phyloP scores from a whole-genome alignment of 2,888 invertebrate species.

The Tetragonisca angustula region DNA sequence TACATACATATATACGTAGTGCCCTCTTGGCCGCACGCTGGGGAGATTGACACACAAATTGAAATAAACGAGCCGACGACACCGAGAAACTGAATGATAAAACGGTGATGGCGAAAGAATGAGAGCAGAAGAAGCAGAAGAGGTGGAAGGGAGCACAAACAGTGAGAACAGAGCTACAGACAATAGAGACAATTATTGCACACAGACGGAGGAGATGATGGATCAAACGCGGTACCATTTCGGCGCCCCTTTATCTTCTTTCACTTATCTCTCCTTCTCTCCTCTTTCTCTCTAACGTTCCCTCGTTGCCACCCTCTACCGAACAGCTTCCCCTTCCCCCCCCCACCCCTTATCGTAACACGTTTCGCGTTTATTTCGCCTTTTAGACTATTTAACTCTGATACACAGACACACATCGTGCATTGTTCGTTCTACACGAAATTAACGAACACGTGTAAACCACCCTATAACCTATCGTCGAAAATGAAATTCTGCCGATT shows the following conservation, averaged over 20 bases:
- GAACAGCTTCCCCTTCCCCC: background rate
- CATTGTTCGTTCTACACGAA: constrained; percentile 23
- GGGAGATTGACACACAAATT: constrained; percentile 48
- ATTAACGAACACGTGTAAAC: constrained; percentile 11
- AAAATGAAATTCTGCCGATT: constrained; percentile 39
- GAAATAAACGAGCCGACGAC: constrained; percentile 54
- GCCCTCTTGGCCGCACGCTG: constrained; percentile 13
- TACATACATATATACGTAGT: background rate
- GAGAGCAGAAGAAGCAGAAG: constrained; percentile 40
- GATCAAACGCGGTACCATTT: constrained; percentile 71
- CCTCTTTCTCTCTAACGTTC: background rate
- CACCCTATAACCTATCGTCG: background rate
- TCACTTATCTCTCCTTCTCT: constrained; percentile 50
- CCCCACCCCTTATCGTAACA: constrained; percentile 34
- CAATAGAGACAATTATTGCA: constrained; percentile 74
- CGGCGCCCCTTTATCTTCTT: constrained; percentile 56
- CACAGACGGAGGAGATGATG: constrained; percentile 69
- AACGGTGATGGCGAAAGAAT: constrained; percentile 42
- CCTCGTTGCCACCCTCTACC: background rate
- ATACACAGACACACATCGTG: constrained; percentile 21
- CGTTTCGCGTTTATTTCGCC: constrained; percentile 29
- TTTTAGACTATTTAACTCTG: constrained; percentile 42
- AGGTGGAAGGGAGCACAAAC: constrained; percentile 53
- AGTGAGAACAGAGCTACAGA: constrained; percentile 57
- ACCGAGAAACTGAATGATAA: constrained; percentile 52